Percentiles rank a stretch among this genome's conserved stretches.
phyloP scores from a whole-genome alignment of 2,113 vertebrate species.

The Bos taurus region DNA sequence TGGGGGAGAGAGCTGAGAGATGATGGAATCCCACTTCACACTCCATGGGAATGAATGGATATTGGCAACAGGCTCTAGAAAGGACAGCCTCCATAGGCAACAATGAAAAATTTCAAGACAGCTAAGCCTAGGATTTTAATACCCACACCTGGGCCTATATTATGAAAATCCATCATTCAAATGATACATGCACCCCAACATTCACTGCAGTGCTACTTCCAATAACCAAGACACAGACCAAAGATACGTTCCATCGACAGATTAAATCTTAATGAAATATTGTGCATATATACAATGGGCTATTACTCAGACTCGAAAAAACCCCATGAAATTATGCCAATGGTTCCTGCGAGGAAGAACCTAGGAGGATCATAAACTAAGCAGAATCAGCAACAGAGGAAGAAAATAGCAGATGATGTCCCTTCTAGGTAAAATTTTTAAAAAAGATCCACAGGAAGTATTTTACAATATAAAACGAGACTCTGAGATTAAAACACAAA shows the following conservation, averaged over 20 bases:
- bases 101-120: background rate
- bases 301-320: background rate
- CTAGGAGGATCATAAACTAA: background rate
- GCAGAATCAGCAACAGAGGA: background rate
- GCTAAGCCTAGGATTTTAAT: background rate
- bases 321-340: background rate
- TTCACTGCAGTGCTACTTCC: background rate
- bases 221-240: background rate
- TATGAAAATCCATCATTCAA: background rate
- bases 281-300: background rate
- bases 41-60: background rate
- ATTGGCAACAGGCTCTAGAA: background rate
- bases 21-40: background rate
- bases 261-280: background rate
- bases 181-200: background rate
- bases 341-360: background rate
- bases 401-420: background rate
- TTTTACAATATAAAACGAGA: background rate
- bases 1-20: background rate
- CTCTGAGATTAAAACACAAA: background rate
- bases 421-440: background rate
- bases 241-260: background rate
- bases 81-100: background rate
- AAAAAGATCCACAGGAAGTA: background rate
- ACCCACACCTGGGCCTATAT: background rate